Conservation (phyloP, 2,888 invertebrate species). For the Aphodius sticticus region DNA sequence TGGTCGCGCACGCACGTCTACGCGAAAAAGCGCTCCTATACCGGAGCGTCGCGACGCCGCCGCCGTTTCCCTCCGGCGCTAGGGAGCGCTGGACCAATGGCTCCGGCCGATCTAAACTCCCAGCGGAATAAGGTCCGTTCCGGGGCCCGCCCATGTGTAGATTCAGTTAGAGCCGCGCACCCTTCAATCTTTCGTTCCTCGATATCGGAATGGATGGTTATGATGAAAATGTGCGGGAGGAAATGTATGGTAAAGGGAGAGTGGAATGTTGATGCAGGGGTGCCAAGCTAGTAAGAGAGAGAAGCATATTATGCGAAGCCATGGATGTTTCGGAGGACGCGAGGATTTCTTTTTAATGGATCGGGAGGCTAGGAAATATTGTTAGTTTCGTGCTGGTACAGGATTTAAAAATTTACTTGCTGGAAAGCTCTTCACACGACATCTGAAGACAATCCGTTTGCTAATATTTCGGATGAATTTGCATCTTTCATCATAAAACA, state of each 20-base stretch:
- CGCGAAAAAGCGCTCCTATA: constrained; percentile 43
- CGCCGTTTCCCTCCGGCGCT: constrained; percentile 35
- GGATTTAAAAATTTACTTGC: no score
- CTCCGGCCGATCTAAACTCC: constrained; percentile 61
- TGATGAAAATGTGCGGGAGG: neutral
- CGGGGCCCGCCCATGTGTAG: constrained; percentile 58
- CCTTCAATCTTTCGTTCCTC: constrained; percentile 51
- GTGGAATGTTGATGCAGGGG: neutral
- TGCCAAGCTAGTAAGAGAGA: neutral
- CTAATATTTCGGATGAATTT: no score
- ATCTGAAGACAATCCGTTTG: no score
- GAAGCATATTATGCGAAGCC: neutral
- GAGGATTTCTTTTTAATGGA: neutral
- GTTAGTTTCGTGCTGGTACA: no score
- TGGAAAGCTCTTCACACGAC: no score
- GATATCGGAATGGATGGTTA: neutral
- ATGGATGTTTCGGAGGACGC: neutral
- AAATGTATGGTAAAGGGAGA: neutral
- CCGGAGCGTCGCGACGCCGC: constrained; percentile 21
- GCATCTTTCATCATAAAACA: no score
- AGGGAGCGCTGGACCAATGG: constrained; percentile 54
- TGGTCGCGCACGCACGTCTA: constrained; percentile 50
- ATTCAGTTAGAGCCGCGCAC: constrained; percentile 57
- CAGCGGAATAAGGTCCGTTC: constrained; percentile 45
- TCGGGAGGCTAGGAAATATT: no score